Conservation (phyloP, 2,888 invertebrate genomes). For the Tromatobia lineatoria region DNA sequence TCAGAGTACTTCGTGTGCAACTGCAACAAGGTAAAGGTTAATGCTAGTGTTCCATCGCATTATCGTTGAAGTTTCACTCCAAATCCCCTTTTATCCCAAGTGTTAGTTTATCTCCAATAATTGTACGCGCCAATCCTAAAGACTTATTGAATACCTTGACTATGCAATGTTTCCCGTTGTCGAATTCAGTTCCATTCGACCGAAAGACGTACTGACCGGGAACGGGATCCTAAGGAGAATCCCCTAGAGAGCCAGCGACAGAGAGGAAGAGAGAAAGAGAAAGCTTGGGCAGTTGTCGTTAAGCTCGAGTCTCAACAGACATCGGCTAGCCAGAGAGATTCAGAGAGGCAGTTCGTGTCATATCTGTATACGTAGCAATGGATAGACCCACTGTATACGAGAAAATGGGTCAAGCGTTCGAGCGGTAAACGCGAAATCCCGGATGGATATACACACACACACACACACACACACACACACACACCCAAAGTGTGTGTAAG, state of each 20-base stretch:
- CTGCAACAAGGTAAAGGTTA: too few relatives aligned
- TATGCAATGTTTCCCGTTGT: slow-evolving; percentile 10
- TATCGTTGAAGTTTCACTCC: not conserved
- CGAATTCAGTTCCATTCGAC: slow-evolving; percentile 21
- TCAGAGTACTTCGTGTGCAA: too few relatives aligned
- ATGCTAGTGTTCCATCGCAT: not conserved
- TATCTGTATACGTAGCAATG: slow-evolving; percentile 13
- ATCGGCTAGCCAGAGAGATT: slow-evolving; percentile 20
- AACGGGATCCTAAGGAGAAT: slow-evolving; percentile 39
- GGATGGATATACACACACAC: slow-evolving; percentile 3
- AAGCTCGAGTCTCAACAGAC: slow-evolving; percentile 12
- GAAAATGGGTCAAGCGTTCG: slow-evolving; percentile 72
- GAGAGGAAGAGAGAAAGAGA: too few relatives aligned
- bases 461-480: not conserved
- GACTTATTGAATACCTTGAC: not conserved
- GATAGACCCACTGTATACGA: slow-evolving; percentile 14
- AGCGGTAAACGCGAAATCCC: slow-evolving; percentile 64
- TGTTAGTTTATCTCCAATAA: not conserved
- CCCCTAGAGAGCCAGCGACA: slow-evolving; percentile 4
- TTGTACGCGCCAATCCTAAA: not conserved
- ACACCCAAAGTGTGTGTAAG: not conserved
- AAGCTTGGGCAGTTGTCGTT: slow-evolving; percentile 50
- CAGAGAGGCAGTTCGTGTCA: slow-evolving; percentile 9
- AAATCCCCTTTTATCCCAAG: not conserved
- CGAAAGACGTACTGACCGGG: slow-evolving; percentile 50